A percentile compares a stretch with the other conserved stretches of the same genome.
Conservation (phyloP, 2,888 invertebrate genomes). For the Acanthococcus lagerstroemiae region DNA sequence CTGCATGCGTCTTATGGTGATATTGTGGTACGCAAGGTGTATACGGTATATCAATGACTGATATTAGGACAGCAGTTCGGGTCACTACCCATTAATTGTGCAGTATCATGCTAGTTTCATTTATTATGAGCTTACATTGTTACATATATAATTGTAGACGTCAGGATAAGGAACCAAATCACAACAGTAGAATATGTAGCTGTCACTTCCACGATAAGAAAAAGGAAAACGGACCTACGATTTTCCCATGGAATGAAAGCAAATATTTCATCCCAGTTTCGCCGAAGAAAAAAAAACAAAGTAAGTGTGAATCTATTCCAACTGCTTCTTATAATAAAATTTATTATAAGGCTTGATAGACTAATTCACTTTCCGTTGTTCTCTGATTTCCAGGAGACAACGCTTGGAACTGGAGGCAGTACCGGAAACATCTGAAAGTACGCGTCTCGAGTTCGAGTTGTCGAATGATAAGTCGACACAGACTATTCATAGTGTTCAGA, state of each 20-base stretch:
- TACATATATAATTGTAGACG: not conserved
- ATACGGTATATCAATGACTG: too few species aligned
- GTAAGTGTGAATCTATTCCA: not conserved
- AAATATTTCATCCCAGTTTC: not conserved
- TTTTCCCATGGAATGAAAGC: conserved; percentile 3
- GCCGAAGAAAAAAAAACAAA: too few species aligned
- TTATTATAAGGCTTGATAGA: not conserved
- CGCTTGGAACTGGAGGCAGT: not conserved
- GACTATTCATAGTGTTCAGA: not conserved
- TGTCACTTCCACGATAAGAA: conserved; percentile 11
- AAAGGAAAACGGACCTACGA: conserved; percentile 1
- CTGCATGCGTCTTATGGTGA: too few species aligned
- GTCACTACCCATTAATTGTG: not conserved
- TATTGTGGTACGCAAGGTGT: too few species aligned
- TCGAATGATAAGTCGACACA: not conserved
- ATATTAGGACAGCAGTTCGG: not conserved
- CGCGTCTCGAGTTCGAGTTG: not conserved
- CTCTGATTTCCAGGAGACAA: not conserved
- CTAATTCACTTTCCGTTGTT: not conserved
- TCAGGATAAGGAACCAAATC: not conserved
- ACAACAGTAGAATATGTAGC: not conserved
- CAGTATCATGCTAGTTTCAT: not conserved
- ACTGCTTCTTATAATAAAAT: not conserved
- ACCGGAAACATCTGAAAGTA: not conserved
- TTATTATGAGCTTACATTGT: not conserved